phyloP scores from a whole-genome alignment of 1,140 invertebrate genomes.

The Platyscapa corneri region DNA sequence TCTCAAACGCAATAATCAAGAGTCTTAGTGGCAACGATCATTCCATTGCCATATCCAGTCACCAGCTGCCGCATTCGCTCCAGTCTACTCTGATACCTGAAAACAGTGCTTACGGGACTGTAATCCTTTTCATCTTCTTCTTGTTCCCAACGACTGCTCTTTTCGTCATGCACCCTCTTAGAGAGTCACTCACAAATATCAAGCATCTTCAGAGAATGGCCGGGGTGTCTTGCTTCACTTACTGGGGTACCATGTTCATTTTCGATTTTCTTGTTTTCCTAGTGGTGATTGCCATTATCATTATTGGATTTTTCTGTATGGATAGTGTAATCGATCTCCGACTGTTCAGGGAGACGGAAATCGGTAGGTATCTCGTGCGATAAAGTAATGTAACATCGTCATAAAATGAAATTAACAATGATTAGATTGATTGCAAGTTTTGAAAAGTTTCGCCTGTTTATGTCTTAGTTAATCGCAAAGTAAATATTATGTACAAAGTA shows the following conservation, averaged over 20 bases:
- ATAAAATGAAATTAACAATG: no score
- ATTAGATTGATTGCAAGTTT: no score
- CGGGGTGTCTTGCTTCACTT: constrained; percentile 76
- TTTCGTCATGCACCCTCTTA: constrained; percentile 68
- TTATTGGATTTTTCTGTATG: constrained; percentile 57
- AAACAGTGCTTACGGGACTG: constrained; percentile 53
- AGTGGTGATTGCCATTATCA: constrained; percentile 55
- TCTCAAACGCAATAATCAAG: constrained; percentile 68
- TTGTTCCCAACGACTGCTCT: constrained; percentile 62
- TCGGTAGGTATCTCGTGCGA: constrained; percentile 56
- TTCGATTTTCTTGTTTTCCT: constrained; percentile 78
- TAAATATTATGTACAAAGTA: no score
- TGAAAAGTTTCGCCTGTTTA: no score
- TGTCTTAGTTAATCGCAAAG: no score
- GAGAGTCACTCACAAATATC: constrained; percentile 70
- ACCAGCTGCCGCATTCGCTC: constrained; percentile 62
- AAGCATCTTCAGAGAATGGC: constrained; percentile 84
- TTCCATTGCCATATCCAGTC: constrained; percentile 61
- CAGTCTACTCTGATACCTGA: constrained; percentile 31
- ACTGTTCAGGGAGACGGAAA: constrained; percentile 60
- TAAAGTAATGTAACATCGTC: not conserved
- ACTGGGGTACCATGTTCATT: constrained; percentile 78
- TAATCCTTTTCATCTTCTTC: constrained; percentile 62
- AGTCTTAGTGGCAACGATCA: constrained; percentile 59
- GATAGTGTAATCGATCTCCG: constrained; percentile 59